Evolutionary conservation across 2,113 vertebrate genomes (phyloP).

Genomic region (Pipa parva): DNA sequence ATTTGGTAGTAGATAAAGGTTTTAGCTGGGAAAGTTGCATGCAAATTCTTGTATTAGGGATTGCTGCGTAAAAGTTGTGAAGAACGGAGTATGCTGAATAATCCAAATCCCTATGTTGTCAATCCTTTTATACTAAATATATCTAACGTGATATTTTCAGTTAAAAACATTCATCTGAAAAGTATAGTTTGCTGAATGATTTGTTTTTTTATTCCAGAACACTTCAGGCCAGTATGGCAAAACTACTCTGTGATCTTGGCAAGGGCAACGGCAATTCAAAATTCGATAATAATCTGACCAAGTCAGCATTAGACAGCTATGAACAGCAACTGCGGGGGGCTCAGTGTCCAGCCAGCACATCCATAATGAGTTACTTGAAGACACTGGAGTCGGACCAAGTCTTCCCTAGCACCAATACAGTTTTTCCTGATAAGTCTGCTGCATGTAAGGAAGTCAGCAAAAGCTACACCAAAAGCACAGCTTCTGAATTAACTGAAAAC

Average conservation of each 20-base stretch:
- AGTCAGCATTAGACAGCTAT: slow-evolving; percentile 62
- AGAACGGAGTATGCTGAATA: too few species aligned
- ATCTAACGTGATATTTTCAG: too few species aligned
- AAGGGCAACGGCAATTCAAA: slow-evolving; percentile 51
- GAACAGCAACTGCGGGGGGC: slow-evolving; percentile 62
- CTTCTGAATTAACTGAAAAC: neutral
- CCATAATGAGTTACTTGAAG: slow-evolving; percentile 68
- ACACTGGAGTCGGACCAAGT: slow-evolving; percentile 58
- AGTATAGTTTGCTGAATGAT: neutral
- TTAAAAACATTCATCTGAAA: too few species aligned
- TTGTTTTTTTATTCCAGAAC: slow-evolving; percentile 56
- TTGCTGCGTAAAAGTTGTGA: too few species aligned
- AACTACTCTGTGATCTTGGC: slow-evolving; percentile 63
- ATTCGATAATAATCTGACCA: slow-evolving; percentile 60
- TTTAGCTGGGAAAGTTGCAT: too few species aligned
- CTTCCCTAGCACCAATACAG: slow-evolving; percentile 41
- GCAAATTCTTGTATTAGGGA: too few species aligned
- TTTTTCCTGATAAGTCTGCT: slow-evolving; percentile 14
- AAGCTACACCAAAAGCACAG: neutral
- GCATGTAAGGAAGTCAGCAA: neutral
- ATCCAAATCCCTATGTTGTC: too few species aligned
- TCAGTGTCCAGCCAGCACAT: slow-evolving; percentile 51
- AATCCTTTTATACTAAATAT: too few species aligned
- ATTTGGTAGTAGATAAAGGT: too few species aligned
- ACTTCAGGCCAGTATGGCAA: slow-evolving; percentile 67